Base-by-base conservation (phyloP, 35 echinoderm and acorn worm genomes). In the Stichopus chloronotus region DNA sequence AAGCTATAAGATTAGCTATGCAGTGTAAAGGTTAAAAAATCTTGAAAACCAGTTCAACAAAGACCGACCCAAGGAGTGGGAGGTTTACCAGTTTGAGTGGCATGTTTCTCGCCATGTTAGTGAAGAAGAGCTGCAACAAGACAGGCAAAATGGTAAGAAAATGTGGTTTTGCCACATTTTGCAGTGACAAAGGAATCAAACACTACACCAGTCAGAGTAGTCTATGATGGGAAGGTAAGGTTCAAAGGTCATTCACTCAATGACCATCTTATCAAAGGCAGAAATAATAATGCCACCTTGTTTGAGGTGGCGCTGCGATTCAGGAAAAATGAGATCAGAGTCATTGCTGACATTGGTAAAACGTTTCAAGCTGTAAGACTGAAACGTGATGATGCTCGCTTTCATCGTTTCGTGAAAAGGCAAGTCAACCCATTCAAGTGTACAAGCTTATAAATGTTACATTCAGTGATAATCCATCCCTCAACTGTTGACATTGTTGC, bases 141-240 rank as follows among this genome's bases (percentile, higher is more conserved):
- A 94, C 88, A 57, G 90, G 72, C 57, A 80, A 17, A 68, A 12
- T 78, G 89, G 81, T 17, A 96, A 80, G 79, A 96, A 94, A 88
- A 96, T 94, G 88, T 96, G 95, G 95, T 94, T 96, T 79, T 94
- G 23, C 95, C 95, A 20, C 95, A 96, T 61, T 96, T 96, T 81
- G 93, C 95, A 17, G 92, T 94, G 14, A 88, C 30, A 72, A 96
- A 96, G 63, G 95, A 96, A 17, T 94, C 92, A 10, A 92, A 84
- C 55, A 94, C 95, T 5, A 96, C 95, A 11, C 88, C 95, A 13
- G 95, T 96, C 72, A 65, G 95, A 79, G 95, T 96, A 55, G 92
- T 96, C n/a, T 96, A 94, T 65, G 93, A 96, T 61, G 93, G n/a
- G 16, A 96, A 96, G 54, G 95, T 88, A 57, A 94, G 89, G 81